Evolutionary conservation across 1,140 invertebrate species (phyloP).

Genomic region (Drosophila yakuba): DNA sequence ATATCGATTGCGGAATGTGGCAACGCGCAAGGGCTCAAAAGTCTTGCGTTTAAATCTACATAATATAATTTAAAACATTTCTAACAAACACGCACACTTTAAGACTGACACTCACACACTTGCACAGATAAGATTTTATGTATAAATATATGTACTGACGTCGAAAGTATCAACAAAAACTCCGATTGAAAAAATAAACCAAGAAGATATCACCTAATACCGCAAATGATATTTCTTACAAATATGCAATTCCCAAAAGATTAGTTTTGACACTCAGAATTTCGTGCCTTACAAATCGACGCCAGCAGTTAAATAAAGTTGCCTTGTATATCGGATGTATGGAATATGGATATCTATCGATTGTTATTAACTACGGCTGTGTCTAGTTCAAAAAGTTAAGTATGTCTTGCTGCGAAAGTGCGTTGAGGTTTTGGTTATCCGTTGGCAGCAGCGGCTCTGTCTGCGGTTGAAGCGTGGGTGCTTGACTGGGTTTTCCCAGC

Average conservation of each 20-base stretch:
- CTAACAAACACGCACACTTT: conserved; percentile 48
- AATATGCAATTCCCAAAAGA: neutral
- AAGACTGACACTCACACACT: conserved; percentile 47
- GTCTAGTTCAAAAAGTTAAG: conserved; percentile 80
- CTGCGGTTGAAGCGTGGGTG: conserved; percentile 58
- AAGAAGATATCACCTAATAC: neutral
- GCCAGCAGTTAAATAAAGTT: conserved; percentile 5
- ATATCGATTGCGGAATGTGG: conserved; percentile 49
- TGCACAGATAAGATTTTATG: conserved; percentile 31
- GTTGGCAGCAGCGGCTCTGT: conserved; percentile 35
- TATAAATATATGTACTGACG: conserved; percentile 18
- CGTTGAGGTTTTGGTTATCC: conserved; percentile 78
- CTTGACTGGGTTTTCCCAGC: conserved; percentile 48
- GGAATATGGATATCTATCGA: conserved; percentile 47
- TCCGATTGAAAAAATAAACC: neutral
- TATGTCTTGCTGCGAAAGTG: conserved; percentile 79
- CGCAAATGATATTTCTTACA: too few species aligned
- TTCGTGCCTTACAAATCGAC: neutral
- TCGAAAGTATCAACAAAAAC: neutral
- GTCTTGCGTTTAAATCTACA: conserved; percentile 46
- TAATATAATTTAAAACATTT: conserved; percentile 50
- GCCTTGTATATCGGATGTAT: conserved; percentile 21
- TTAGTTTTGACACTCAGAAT: neutral
- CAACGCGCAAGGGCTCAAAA: conserved; percentile 24
- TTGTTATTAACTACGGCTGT: conserved; percentile 47